Conservation (phyloP, 2,888 invertebrate genomes). For the Pammene aurita region DNA sequence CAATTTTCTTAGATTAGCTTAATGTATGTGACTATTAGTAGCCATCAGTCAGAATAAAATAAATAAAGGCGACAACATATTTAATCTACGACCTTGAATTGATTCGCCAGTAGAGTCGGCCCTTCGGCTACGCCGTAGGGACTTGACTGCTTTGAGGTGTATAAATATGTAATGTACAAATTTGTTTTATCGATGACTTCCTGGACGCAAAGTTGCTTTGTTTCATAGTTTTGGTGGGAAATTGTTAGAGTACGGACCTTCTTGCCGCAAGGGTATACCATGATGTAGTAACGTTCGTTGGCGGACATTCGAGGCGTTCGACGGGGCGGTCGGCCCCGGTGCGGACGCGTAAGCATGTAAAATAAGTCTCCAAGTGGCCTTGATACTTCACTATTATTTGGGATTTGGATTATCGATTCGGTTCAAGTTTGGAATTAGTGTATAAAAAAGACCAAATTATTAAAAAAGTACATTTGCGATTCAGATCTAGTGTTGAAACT, state of each 20-base stretch:
- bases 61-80: slow-evolving; percentile 44
- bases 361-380: slow-evolving; percentile 83
- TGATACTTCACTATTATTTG: slow-evolving; percentile 81
- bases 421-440: slow-evolving; percentile 80
- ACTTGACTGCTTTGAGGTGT: slow-evolving; percentile 53
- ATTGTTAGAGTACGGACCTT: slow-evolving; percentile 66
- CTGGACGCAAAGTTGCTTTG: slow-evolving; percentile 63
- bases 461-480: slow-evolving; percentile 73
- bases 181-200: slow-evolving; percentile 71
- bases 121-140: slow-evolving; percentile 24
- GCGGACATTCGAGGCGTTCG: slow-evolving; percentile 69
- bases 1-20: slow-evolving; percentile 72
- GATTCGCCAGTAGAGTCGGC: slow-evolving; percentile 30
- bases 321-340: slow-evolving; percentile 61
- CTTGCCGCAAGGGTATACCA: slow-evolving; percentile 82
- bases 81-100: slow-evolving; percentile 33
- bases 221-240: slow-evolving; percentile 77
- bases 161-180: slow-evolving; percentile 80
- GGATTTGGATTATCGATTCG: slow-evolving; percentile 78
- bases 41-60: slow-evolving; percentile 50
- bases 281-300: slow-evolving; percentile 69
- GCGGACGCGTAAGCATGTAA: slow-evolving; percentile 70
- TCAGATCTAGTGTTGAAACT: slow-evolving; percentile 79
- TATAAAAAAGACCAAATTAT: slow-evolving; percentile 81
- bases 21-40: slow-evolving; percentile 59